Evolutionary conservation across 2,888 invertebrate species (phyloP).

Genomic region (Pilophorus perplexus): DNA sequence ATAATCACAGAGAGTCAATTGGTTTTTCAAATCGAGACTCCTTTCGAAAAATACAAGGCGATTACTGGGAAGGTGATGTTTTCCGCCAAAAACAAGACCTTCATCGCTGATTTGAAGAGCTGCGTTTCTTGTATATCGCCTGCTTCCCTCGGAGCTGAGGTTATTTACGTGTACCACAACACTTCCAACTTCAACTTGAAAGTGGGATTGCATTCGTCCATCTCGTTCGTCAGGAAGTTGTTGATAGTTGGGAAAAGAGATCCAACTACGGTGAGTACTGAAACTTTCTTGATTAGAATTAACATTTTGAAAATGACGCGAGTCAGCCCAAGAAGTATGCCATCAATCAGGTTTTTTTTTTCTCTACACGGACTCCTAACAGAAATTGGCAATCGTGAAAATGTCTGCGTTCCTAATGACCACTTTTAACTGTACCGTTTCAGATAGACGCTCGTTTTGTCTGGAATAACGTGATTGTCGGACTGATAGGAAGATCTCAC

Average conservation of each 20-base stretch:
- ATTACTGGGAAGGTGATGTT: slow-evolving; percentile 69
- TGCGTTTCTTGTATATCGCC: slow-evolving; percentile 52
- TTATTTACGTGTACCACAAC: slow-evolving; percentile 62
- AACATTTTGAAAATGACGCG: too few relatives aligned
- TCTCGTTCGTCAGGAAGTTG: slow-evolving; percentile 66
- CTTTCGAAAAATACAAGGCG: slow-evolving; percentile 64
- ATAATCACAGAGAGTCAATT: slow-evolving; percentile 73
- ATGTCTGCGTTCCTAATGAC: too few relatives aligned
- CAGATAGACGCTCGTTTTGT: slow-evolving; percentile 72
- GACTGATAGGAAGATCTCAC: slow-evolving; percentile 76
- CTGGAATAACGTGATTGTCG: slow-evolving; percentile 71
- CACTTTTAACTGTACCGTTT: too few relatives aligned
- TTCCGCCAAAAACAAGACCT: slow-evolving; percentile 66
- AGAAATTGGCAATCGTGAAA: too few relatives aligned
- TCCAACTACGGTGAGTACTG: slow-evolving; percentile 62
- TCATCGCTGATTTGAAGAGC: slow-evolving; percentile 70
- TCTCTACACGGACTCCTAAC: too few relatives aligned
- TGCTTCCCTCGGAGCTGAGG: slow-evolving; percentile 66
- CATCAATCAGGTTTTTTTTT: too few relatives aligned
- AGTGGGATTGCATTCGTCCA: slow-evolving; percentile 69
- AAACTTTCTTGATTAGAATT: too few relatives aligned
- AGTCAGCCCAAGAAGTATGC: too few relatives aligned
- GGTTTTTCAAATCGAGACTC: slow-evolving; percentile 71
- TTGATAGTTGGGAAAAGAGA: slow-evolving; percentile 68
- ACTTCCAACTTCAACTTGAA: slow-evolving; percentile 68